Percentiles rank a stretch among this genome's conserved stretches.
Evolutionary conservation across 1,140 invertebrate genomes (phyloP).

Genomic region (Carposina sasakii): DNA sequence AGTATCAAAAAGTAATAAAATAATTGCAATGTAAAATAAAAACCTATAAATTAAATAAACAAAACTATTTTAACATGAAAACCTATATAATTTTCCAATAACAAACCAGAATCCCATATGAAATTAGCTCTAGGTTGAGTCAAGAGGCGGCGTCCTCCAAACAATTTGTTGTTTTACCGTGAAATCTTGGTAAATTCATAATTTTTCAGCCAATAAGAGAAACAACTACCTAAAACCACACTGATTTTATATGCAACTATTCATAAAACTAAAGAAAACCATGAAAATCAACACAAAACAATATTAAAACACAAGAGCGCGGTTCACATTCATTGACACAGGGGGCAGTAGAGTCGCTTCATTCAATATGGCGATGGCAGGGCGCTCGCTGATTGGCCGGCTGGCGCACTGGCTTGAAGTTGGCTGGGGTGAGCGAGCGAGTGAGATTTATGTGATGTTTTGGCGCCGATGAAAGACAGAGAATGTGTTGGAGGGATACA

Average conservation of each 20-base stretch:
- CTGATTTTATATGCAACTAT: constrained; percentile 15
- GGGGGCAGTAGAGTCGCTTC: constrained; percentile 39
- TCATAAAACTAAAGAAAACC: constrained; percentile 36
- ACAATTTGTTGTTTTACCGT: constrained; percentile 26
- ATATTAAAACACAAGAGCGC: constrained; percentile 45
- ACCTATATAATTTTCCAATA: no score
- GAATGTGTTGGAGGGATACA: constrained; percentile 53
- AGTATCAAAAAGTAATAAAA: no score
- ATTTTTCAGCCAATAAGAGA: no score
- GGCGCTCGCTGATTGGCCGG: constrained; percentile 42
- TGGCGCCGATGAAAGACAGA: constrained; percentile 57
- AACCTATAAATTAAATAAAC: no score
- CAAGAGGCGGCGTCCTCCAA: constrained; percentile 30
- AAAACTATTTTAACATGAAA: no score
- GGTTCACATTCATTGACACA: constrained; percentile 42
- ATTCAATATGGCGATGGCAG: constrained; percentile 65
- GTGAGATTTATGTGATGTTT: constrained; percentile 61
- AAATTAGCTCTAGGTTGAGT: constrained; percentile 47
- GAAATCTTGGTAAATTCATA: no score
- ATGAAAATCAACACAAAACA: constrained; percentile 60
- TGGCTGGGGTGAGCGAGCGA: constrained; percentile 49
- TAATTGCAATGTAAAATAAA: no score
- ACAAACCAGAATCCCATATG: no score
- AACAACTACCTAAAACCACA: no score
- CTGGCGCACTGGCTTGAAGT: constrained; percentile 47